phyloP scores from a whole-genome alignment of 2,888 invertebrate species.

The Drosophila anomalata region DNA sequence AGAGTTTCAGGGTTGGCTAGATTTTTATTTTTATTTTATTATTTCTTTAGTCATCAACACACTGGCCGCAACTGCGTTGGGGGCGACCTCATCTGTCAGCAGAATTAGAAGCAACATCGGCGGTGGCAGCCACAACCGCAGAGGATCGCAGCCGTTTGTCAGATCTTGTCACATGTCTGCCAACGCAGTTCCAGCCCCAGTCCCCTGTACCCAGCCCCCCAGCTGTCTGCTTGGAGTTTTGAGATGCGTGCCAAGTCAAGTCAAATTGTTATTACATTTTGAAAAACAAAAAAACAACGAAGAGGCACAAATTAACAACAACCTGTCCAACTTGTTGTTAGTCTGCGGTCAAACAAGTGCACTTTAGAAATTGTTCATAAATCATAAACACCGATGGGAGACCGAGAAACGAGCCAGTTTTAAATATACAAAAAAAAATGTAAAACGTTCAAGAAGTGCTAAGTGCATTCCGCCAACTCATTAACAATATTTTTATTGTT shows the following conservation, averaged over 20 bases:
- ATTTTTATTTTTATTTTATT: constrained; percentile 35
- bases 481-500: constrained; percentile 56
- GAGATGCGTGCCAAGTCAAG: constrained; percentile 56
- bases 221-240: constrained; percentile 12
- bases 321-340: constrained; percentile 71
- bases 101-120: constrained; percentile 72
- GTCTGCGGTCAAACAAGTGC: constrained; percentile 81
- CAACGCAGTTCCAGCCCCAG: constrained; percentile 14
- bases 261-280: constrained; percentile 71
- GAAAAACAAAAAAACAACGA: constrained; percentile 38
- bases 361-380: constrained; percentile 81
- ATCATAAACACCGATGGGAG: constrained; percentile 60
- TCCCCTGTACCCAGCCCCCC: constrained; percentile 19
- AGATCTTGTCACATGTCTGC: constrained; percentile 52
- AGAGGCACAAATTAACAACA: constrained; percentile 33
- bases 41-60: constrained; percentile 50
- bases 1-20: constrained; percentile 74
- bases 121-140: constrained; percentile 22
- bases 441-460: constrained; percentile 68
- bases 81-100: constrained; percentile 78
- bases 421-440: constrained; percentile 40
- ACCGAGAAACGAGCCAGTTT: constrained; percentile 55
- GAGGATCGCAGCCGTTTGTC: constrained; percentile 42
- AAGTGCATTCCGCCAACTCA: constrained; percentile 64
- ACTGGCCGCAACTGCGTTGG: constrained; percentile 58